Conservation (phyloP, 2,113 vertebrate genomes). For the Eulemur macaco region DNA sequence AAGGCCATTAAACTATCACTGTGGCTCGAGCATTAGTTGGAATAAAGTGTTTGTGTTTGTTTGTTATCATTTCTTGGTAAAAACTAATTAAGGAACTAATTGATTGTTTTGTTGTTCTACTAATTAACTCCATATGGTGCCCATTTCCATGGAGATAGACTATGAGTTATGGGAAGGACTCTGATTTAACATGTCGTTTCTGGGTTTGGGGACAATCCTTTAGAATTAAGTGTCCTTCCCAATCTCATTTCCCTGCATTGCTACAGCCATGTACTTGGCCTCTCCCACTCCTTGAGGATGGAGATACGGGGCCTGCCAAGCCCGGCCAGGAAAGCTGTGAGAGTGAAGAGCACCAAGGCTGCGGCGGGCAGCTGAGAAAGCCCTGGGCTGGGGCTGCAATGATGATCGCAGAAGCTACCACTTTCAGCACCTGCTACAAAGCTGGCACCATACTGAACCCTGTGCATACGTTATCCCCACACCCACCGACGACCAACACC, state of each 20-base stretch:
- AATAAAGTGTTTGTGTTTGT: constrained; percentile 88
- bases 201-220: constrained; percentile 81
- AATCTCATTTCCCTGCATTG: constrained; percentile 60
- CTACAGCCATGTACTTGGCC: not conserved
- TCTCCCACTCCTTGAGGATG: not conserved
- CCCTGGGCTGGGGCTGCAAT: not conserved
- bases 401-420: not conserved
- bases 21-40: constrained; percentile 82
- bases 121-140: constrained; percentile 91
- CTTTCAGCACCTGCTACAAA: not conserved
- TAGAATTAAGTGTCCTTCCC: constrained; percentile 78
- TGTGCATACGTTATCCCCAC: not conserved
- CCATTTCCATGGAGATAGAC: constrained; percentile 88
- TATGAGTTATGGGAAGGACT: constrained; percentile 87
- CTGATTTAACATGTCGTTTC: constrained; percentile 79
- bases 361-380: not conserved
- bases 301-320: not conserved
- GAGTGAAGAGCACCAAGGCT: not conserved
- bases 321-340: not conserved
- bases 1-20: constrained; percentile 83
- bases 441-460: not conserved
- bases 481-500: not conserved
- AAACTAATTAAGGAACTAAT: constrained; percentile 91
- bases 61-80: constrained; percentile 89
- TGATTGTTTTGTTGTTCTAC: constrained; percentile 90